phyloP scores from a whole-genome alignment of 2,113 vertebrate species.

The Tyto alba region DNA sequence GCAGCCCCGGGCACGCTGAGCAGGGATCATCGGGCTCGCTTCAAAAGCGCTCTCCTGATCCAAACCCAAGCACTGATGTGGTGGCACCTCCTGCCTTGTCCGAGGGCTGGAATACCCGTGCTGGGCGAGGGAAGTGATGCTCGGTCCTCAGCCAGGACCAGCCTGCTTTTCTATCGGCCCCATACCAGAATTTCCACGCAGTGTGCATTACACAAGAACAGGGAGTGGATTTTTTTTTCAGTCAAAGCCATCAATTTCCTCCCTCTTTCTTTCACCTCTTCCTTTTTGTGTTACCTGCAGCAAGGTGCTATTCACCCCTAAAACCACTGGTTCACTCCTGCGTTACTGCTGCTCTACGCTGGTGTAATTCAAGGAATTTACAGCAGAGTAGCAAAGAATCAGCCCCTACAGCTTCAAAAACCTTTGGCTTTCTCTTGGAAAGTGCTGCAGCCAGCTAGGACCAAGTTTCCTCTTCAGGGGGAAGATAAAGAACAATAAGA shows the following conservation, averaged over 20 bases:
- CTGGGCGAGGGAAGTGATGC: not conserved
- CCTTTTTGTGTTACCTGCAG: not conserved
- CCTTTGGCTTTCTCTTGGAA: not conserved
- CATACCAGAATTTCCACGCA: fast-evolving
- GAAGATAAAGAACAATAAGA: not conserved
- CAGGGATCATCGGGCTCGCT: not conserved
- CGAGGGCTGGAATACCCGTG: not conserved
- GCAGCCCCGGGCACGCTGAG: not conserved
- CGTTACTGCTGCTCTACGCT: not conserved
- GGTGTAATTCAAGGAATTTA: not conserved
- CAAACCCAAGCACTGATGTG: not conserved
- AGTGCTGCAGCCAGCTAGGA: not conserved
- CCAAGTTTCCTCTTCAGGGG: not conserved
- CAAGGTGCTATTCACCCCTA: not conserved
- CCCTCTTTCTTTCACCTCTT: not conserved
- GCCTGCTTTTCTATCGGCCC: not conserved
- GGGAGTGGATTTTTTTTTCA: not conserved
- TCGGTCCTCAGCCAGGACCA: not conserved
- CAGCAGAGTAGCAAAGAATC: not conserved
- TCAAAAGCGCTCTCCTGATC: not conserved
- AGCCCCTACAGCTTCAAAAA: not conserved
- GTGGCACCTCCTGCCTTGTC: not conserved
- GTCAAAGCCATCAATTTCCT: not conserved
- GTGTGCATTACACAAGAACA: fast-evolving
- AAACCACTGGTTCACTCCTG: not conserved